Evolutionary conservation across 1,140 invertebrate species (phyloP).

Genomic region (Hyphantria cunea): DNA sequence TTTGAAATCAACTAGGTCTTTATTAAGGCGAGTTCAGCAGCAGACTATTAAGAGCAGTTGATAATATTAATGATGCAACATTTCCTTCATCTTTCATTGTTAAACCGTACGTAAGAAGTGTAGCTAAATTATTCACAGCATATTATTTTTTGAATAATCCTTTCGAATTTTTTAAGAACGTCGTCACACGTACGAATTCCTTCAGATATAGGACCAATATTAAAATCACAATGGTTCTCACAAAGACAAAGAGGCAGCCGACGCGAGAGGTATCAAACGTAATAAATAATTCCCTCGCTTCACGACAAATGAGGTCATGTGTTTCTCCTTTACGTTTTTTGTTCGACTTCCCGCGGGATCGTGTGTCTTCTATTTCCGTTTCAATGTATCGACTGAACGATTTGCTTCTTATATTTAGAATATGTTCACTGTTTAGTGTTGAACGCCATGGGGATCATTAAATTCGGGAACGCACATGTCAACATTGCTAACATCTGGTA

Average conservation of each 20-base stretch:
- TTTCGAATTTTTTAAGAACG: conserved; percentile 21
- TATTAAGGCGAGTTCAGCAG: too few species aligned
- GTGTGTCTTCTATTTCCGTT: conserved; percentile 81
- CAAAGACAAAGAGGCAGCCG: conserved; percentile 63
- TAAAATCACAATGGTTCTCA: conserved; percentile 59
- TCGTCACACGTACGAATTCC: conserved; percentile 34
- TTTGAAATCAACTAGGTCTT: too few species aligned
- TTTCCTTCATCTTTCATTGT: too few species aligned
- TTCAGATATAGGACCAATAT: conserved; percentile 51
- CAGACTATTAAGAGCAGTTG: too few species aligned
- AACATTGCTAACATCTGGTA: conserved; percentile 61
- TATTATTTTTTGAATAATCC: not conserved
- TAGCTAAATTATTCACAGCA: too few species aligned
- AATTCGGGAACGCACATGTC: conserved; percentile 66
- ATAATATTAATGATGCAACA: too few species aligned
- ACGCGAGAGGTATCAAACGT: conserved; percentile 70
- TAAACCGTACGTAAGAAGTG: too few species aligned
- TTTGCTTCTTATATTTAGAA: conserved; percentile 76
- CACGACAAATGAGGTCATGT: conserved; percentile 80
- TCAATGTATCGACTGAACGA: conserved; percentile 67
- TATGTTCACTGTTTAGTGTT: conserved; percentile 77
- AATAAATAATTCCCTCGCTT: conserved; percentile 77
- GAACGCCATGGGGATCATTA: conserved; percentile 74
- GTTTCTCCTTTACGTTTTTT: conserved; percentile 78
- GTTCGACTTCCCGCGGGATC: conserved; percentile 75